Conservation (phyloP, 2,113 vertebrate genomes). For the Copsychus sechellarum region DNA sequence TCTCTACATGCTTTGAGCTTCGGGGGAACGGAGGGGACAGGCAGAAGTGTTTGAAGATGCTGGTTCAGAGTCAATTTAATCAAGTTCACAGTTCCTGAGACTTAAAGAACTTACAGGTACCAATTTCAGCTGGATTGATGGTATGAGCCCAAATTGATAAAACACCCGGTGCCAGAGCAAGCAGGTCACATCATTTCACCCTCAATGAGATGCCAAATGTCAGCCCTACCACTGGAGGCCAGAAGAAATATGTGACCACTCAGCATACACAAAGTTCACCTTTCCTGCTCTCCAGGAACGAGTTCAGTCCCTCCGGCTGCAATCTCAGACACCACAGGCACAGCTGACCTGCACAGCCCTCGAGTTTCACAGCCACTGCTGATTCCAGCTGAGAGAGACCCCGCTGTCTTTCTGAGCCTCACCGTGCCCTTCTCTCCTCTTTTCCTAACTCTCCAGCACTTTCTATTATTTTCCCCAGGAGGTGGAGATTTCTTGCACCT, state of each 20-base stretch:
- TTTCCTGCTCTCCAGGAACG: neutral
- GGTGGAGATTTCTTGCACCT: neutral
- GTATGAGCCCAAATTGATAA: neutral
- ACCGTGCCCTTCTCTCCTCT: neutral
- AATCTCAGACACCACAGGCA: neutral
- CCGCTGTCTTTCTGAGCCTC: neutral
- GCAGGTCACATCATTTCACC: neutral
- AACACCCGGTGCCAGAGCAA: neutral
- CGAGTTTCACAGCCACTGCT: neutral
- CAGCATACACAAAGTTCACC: fast-evolving
- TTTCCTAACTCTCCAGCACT: neutral
- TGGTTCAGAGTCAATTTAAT: slow-evolving; percentile 14
- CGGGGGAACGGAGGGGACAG: neutral
- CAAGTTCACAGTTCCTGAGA: neutral
- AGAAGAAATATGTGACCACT: neutral
- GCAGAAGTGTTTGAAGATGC: neutral
- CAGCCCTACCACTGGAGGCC: neutral
- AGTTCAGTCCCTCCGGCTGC: neutral
- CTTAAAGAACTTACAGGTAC: neutral
- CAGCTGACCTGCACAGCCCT: neutral
- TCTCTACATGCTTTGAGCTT: neutral
- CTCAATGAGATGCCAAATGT: neutral
- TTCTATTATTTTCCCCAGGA: neutral
- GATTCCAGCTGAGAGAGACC: neutral
- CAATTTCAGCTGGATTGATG: neutral